These are phyloP conservation scores for Pandemis cinnamomeana DNA, from an alignment of 2,888 invertebrate genomes.

Conservation along the genomic window DNA sequence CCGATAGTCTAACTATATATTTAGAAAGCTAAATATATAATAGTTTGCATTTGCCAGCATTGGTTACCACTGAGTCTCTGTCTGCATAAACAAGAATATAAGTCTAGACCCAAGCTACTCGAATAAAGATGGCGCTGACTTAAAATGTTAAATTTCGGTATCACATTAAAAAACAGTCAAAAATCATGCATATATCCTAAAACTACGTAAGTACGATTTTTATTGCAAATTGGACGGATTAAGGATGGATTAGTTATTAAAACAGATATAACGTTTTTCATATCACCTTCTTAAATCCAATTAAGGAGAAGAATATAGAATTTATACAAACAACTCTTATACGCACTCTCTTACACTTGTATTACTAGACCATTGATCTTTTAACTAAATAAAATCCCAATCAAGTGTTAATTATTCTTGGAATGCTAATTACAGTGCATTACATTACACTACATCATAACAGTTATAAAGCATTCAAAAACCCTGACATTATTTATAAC, in stretches of 20 bases:
- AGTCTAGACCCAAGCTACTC: conserved; percentile 35
- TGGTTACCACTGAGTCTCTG: conserved; percentile 14
- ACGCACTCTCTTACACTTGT: neutral
- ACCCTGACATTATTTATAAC: neutral
- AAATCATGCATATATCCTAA: neutral
- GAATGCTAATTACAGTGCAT: conserved; percentile 13
- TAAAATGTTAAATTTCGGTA: conserved; percentile 8
- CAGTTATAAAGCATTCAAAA: neutral
- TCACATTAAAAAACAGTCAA: conserved; percentile 14
- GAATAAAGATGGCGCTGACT: conserved; percentile 48
- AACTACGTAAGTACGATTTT: neutral
- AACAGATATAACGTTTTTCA: neutral
- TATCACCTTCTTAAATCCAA: neutral
- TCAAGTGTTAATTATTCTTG: neutral
- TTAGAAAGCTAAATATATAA: conserved; percentile 72
- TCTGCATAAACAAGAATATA: neutral
- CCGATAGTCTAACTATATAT: conserved; percentile 71
- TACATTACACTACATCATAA: neutral
- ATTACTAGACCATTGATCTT: neutral
- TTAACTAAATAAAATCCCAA: neutral
- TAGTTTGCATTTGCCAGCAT: conserved; percentile 50
- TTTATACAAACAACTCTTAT: neutral
- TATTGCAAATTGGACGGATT: conserved; percentile 8
- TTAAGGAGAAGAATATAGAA: neutral
- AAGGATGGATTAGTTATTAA: neutral